A percentile compares a stretch with the other conserved stretches of the same genome.
These are phyloP conservation scores for Alectura lathami DNA, from an alignment of 2,113 vertebrate genomes.

Conservation along the genomic window DNA sequence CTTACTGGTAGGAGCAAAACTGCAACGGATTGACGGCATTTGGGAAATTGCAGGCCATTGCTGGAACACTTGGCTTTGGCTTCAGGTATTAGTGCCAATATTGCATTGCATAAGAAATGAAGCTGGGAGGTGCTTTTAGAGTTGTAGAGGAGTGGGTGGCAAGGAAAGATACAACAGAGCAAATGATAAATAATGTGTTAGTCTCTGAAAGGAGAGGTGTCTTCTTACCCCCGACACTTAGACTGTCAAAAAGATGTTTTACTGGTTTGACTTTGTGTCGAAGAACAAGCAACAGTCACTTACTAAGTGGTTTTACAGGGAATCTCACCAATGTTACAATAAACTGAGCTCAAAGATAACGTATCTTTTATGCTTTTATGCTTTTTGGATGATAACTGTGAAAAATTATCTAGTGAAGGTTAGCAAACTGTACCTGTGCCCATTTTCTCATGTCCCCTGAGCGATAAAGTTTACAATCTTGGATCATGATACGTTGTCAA, in stretches of 20 bases:
- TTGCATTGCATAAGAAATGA: background rate
- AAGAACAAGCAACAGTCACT: constrained; percentile 72
- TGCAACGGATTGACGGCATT: background rate
- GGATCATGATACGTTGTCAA: constrained; percentile 75
- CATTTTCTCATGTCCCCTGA: constrained; percentile 80
- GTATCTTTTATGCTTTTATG: constrained; percentile 75
- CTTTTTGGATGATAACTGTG: constrained; percentile 81
- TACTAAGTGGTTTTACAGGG: constrained; percentile 76
- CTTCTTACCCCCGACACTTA: constrained; percentile 72
- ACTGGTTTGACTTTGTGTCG: constrained; percentile 74
- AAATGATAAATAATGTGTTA: constrained; percentile 69
- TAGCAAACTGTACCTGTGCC: constrained; percentile 76
- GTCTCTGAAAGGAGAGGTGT: constrained; percentile 68
- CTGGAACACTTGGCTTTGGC: background rate
- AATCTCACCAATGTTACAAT: constrained; percentile 75
- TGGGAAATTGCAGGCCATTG: background rate
- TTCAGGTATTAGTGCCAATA: background rate
- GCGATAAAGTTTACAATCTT: constrained; percentile 79
- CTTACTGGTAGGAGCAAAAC: background rate
- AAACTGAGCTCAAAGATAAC: constrained; percentile 77
- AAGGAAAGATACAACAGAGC: constrained; percentile 32
- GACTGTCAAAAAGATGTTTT: constrained; percentile 75
- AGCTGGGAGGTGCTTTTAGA: background rate
- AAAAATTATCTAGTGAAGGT: constrained; percentile 78
- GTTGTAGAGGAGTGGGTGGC: background rate